A percentile compares a stretch with the other conserved stretches of the same genome.
These are phyloP conservation scores for Notechis scutatus DNA, from an alignment of 2,113 vertebrate species.

Conservation along the genomic window DNA sequence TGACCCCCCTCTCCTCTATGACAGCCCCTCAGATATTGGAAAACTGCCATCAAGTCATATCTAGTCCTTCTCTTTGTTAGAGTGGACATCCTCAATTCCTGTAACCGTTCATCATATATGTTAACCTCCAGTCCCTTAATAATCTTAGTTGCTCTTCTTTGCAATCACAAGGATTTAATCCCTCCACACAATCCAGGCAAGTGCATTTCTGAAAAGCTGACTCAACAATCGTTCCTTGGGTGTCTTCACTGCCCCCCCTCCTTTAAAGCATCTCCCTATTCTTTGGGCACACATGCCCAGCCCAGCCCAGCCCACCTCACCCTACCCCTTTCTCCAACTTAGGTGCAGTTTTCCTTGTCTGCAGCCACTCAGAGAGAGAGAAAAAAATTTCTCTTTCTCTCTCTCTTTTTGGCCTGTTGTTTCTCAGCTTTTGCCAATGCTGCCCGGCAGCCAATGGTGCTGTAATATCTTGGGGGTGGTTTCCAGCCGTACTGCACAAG, in stretches of 20 bases:
- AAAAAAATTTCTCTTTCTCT: neutral
- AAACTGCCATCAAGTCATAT: no score
- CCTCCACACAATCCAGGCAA: neutral
- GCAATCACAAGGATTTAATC: neutral
- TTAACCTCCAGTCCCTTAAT: no score
- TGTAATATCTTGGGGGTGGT: neutral
- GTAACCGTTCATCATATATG: no score
- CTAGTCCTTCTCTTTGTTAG: no score
- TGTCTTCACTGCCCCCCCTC: neutral
- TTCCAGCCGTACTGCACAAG: neutral
- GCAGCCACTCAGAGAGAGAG: neutral
- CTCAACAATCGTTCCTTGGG: slow-evolving; percentile 22
- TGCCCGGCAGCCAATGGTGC: slow-evolving; percentile 33
- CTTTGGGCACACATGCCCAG: neutral
- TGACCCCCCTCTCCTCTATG: no score
- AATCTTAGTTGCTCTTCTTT: neutral
- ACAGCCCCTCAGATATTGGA: no score
- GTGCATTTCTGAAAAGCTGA: slow-evolving; percentile 25
- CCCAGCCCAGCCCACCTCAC: fast-evolving
- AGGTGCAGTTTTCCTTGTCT: neutral
- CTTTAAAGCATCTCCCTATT: neutral
- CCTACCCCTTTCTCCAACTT: neutral
- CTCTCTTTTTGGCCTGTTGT: neutral
- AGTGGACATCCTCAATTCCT: no score
- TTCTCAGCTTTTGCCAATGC: slow-evolving; percentile 10